Evolutionary conservation across 2,113 vertebrate species (phyloP), one percentile per base, ranked within the genome.

Genomic region (Ammodramus savannarum): DNA sequence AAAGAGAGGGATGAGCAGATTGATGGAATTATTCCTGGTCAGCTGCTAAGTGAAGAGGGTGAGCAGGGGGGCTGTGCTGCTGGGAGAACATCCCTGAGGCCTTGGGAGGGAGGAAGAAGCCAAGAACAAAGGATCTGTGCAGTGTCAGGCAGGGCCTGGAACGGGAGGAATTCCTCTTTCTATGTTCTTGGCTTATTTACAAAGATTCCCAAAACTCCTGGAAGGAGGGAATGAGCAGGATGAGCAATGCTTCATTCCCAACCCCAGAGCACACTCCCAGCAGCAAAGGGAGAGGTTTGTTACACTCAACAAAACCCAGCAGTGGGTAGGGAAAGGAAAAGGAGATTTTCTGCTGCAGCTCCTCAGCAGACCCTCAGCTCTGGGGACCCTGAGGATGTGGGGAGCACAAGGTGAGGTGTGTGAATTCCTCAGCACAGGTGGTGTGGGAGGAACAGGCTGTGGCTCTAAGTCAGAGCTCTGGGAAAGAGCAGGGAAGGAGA

Each of bases 71-170:
- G 8, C 16, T 82, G 69, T 54, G 79, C 12, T 88, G 38, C n/a
- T 58, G 38, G 75, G 90, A 83, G 46, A 90, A 39, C 63, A 81
- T 71, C 73, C 88, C 79, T 43, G 63, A 69, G 79, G 88, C 82
- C 34, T 85, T 80, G 19, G 38, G 31, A 90, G 72, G 68, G 76
- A 94, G 79, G 46, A 86, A 80, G 90, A 62, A 71, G 87, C 92
- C 75, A 84, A 90, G 92, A 96, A 86, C 83, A 92, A 93, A 94
- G 92, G 90, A 69, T 94, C 71, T 94, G 89, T 59, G 85, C 82
- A 94, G 90, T 74, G 79, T 89, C 96, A 96, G 92, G 76, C 89
- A 78, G 61, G 61, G 87, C 69, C 81, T 81, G 93, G 89, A 58
- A 69, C 1, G 8, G 85, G 55, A 93, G 76, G 92, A 94, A 95